Conservation (phyloP, 2,797 vertebrate genomes). For the Sparus aurata region DNA sequence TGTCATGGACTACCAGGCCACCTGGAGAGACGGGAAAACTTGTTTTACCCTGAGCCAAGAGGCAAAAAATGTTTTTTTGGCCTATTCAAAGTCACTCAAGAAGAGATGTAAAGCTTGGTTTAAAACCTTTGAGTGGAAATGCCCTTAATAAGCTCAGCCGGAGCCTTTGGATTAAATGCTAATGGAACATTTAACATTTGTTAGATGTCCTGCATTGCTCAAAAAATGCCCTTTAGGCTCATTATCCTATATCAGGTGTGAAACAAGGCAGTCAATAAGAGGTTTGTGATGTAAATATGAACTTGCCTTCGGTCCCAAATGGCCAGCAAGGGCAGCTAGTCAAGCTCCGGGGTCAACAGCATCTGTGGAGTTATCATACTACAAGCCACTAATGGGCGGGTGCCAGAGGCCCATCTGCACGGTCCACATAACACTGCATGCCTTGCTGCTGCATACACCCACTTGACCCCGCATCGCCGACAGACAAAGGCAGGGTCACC, state of each 20-base stretch:
- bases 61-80: not conserved
- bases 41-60: not conserved
- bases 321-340: conserved; percentile 36
- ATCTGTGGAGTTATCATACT: conserved; percentile 58
- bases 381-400: conserved; percentile 55
- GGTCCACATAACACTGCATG: conserved; percentile 41
- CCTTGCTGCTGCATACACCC: conserved; percentile 71
- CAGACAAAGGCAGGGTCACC: conserved; percentile 80
- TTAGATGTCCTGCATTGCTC: conserved; percentile 7
- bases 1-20: conserved; percentile 12
- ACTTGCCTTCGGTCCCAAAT: conserved; percentile 16
- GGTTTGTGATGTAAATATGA: conserved; percentile 44
- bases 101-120: not conserved
- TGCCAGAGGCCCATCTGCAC: conserved; percentile 61
- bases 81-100: not conserved
- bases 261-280: conserved; percentile 41
- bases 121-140: not conserved
- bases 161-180: not conserved
- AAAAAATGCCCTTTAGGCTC: not conserved
- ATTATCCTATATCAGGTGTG: conserved; percentile 1
- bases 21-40: not conserved
- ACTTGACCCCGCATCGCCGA: conserved; percentile 81
- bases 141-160: conserved; percentile 1
- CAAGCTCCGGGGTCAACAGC: conserved; percentile 45
- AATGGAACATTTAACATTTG: conserved; percentile 8